Evolutionary conservation across 2,113 vertebrate species (phyloP).

Genomic region (Climacteris rufus): DNA sequence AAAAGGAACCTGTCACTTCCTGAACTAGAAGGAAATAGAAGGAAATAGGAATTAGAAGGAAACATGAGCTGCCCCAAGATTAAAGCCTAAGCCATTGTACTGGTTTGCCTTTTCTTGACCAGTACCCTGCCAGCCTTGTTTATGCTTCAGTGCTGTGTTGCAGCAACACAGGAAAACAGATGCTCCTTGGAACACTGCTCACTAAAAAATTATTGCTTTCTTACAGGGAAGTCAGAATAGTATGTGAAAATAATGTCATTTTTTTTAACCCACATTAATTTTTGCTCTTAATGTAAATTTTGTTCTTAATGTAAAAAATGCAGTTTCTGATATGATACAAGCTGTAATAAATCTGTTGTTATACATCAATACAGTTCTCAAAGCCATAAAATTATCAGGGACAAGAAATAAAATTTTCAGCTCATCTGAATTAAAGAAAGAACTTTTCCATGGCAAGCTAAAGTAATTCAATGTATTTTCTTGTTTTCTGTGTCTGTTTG

Average conservation of each 20-base stretch:
- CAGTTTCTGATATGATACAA: not conserved
- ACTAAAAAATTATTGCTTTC: not conserved
- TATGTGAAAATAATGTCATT: not conserved
- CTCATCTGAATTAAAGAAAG: not conserved
- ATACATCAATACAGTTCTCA: not conserved
- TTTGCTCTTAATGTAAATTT: not conserved
- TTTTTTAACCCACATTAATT: not conserved
- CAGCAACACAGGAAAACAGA: not conserved
- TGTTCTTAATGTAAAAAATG: not conserved
- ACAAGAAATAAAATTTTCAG: not conserved
- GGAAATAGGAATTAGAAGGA: not conserved
- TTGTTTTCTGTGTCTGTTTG: not conserved
- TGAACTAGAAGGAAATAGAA: not conserved
- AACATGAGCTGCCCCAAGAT: not conserved
- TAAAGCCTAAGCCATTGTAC: not conserved
- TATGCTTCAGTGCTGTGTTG: not conserved
- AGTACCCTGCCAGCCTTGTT: not conserved
- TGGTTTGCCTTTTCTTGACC: not conserved
- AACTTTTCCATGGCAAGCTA: not conserved
- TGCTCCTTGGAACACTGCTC: not conserved
- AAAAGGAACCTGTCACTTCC: not conserved
- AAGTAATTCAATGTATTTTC: not conserved
- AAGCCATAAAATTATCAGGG: not conserved
- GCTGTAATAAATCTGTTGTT: not conserved
- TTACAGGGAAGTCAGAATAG: not conserved